Evolutionary conservation across 2,797 vertebrate species (phyloP).

Genomic region (Pseudomugil gertrudae): DNA sequence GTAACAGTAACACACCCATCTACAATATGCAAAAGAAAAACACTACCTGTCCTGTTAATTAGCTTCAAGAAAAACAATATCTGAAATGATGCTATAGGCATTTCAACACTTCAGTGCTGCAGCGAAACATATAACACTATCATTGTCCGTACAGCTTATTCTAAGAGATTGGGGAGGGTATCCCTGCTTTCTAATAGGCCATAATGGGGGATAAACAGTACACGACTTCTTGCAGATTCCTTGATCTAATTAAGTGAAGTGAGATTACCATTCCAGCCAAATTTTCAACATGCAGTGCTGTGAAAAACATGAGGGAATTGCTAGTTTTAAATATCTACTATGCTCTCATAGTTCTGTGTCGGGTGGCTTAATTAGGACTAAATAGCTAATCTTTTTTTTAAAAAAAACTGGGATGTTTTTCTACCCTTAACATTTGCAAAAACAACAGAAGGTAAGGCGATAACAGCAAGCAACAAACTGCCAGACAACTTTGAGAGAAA

Average conservation of each 20-base stretch:
- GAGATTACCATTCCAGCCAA: slow-evolving; percentile 59
- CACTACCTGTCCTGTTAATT: slow-evolving; percentile 15
- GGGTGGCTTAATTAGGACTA: slow-evolving; percentile 62
- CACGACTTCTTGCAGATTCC: slow-evolving; percentile 57
- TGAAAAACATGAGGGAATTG: slow-evolving; percentile 49
- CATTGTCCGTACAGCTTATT: slow-evolving; percentile 55
- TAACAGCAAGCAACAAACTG: slow-evolving; percentile 59
- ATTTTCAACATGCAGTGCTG: slow-evolving; percentile 39
- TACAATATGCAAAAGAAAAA: neutral
- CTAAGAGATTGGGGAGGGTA: slow-evolving; percentile 61
- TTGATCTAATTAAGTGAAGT: slow-evolving; percentile 71
- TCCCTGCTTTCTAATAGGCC: slow-evolving; percentile 66
- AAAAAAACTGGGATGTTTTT: slow-evolving; percentile 29
- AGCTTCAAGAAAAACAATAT: slow-evolving; percentile 16
- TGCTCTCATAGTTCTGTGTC: slow-evolving; percentile 40
- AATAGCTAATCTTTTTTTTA: slow-evolving; percentile 55
- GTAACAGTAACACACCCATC: neutral
- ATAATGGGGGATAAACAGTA: slow-evolving; percentile 71
- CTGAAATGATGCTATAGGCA: slow-evolving; percentile 22
- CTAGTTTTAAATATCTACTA: slow-evolving; percentile 34
- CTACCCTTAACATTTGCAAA: slow-evolving; percentile 52
- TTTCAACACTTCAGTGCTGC: slow-evolving; percentile 26
- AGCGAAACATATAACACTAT: slow-evolving; percentile 62
- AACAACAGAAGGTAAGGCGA: slow-evolving; percentile 69
- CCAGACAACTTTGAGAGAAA: slow-evolving; percentile 55